Conservation (phyloP, 2,113 vertebrate species). For the Pseudorhombus dupliciocellatus region DNA sequence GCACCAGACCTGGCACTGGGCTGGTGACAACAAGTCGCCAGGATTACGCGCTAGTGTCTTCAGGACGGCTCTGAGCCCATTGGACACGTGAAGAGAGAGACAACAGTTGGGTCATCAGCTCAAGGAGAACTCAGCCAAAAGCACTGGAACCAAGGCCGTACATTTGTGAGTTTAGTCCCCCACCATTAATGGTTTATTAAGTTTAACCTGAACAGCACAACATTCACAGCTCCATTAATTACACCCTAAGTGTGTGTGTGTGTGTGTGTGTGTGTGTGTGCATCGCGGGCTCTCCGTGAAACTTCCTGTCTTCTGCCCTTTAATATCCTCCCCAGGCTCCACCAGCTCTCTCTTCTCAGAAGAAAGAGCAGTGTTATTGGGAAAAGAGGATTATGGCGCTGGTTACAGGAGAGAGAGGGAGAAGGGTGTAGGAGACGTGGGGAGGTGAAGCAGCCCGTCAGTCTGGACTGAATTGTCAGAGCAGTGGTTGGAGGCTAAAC, state of each 20-base stretch:
- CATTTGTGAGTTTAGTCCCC: background rate
- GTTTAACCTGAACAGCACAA: no score
- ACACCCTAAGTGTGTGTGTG: no score
- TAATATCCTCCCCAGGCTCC: background rate
- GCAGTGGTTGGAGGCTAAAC: background rate
- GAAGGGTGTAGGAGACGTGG: background rate
- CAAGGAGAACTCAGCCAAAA: background rate
- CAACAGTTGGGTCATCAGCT: background rate
- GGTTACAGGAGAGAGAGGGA: background rate
- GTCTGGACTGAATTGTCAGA: background rate
- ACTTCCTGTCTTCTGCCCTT: background rate
- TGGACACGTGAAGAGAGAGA: background rate
- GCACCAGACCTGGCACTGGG: background rate
- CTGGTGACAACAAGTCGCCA: background rate
- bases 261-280: constrained; percentile 5
- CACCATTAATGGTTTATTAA: no score
- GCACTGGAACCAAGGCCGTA: background rate
- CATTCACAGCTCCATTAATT: no score
- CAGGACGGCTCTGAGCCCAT: background rate
- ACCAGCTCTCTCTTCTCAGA: background rate
- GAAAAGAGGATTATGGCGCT: background rate
- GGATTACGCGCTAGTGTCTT: background rate
- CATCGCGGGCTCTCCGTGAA: background rate
- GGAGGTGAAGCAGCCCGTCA: background rate
- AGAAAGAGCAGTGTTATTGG: background rate